Percentiles rank a stretch among this genome's conserved stretches.
These are phyloP conservation scores for Nephila pilipes DNA, from an alignment of 1,140 invertebrate species.

Conservation along the genomic window DNA sequence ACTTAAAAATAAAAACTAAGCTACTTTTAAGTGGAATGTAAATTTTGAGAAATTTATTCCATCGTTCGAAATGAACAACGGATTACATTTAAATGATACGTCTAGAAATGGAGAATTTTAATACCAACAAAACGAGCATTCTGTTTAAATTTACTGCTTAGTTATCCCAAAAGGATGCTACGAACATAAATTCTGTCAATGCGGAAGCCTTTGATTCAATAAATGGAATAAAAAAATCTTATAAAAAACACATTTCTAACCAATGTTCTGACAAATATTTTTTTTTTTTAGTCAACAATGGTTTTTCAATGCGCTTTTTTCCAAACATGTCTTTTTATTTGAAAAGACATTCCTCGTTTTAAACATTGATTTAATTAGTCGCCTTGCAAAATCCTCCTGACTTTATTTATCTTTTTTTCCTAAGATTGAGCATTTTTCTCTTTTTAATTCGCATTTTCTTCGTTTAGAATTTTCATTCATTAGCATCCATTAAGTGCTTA, in stretches of 20 bases:
- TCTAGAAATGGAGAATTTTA: background rate
- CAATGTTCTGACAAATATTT: constrained; percentile 2
- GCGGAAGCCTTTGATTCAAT: constrained; percentile 6
- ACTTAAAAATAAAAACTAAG: too few relatives aligned
- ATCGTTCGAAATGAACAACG: background rate
- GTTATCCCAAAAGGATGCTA: background rate
- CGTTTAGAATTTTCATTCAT: constrained; percentile 29
- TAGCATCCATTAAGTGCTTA: constrained; percentile 34
- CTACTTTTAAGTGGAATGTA: too few relatives aligned
- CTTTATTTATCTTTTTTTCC: constrained; percentile 28
- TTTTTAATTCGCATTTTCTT: constrained; percentile 30
- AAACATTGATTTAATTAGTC: constrained; percentile 36
- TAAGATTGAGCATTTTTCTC: background rate
- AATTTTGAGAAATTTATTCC: too few relatives aligned
- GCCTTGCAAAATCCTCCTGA: constrained; percentile 16
- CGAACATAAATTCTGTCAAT: constrained; percentile 5
- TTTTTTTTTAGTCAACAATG: constrained; percentile 20
- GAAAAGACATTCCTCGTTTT: constrained; percentile 14
- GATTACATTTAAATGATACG: background rate
- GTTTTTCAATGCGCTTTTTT: background rate
- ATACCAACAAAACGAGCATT: background rate
- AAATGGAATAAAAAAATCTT: background rate
- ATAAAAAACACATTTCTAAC: background rate
- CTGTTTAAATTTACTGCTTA: background rate
- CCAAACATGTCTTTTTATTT: background rate